Percentiles rank a stretch among this genome's conserved stretches.
Evolutionary conservation across 2,888 invertebrate genomes (phyloP).

Genomic region (Carpatolechia fugitivella): DNA sequence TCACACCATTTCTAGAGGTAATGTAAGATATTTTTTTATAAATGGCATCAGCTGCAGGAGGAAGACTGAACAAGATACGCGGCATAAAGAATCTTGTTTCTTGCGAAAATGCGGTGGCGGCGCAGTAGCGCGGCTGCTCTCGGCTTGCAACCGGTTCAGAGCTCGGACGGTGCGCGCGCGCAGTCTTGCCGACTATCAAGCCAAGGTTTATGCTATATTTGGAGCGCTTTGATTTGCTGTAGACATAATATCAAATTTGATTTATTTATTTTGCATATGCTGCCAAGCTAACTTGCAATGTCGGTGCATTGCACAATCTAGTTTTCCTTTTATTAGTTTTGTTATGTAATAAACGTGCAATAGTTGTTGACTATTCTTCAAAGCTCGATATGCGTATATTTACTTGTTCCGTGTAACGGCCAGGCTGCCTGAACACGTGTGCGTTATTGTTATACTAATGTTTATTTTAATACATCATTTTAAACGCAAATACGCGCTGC

Average conservation of each 20-base stretch:
- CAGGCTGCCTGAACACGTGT: too few species aligned
- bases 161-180: slow-evolving; percentile 17
- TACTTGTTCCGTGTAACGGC: too few species aligned
- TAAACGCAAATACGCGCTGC: too few species aligned
- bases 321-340: too few species aligned
- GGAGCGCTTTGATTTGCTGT: slow-evolving; percentile 23
- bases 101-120: slow-evolving; percentile 56
- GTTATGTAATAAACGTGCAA: too few species aligned
- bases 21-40: too few species aligned
- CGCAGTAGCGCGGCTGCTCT: slow-evolving; percentile 41
- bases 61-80: not conserved
- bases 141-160: slow-evolving; percentile 54
- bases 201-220: slow-evolving; percentile 36
- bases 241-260: slow-evolving; percentile 18
- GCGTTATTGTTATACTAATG: too few species aligned
- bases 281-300: too few species aligned
- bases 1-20: too few species aligned
- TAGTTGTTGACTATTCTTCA: too few species aligned
- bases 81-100: slow-evolving; percentile 50
- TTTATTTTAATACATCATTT: too few species aligned
- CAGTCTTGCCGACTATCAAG: slow-evolving; percentile 34
- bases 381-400: too few species aligned
- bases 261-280: not conserved
- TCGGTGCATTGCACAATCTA: not conserved
- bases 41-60: not conserved